These are phyloP conservation scores for Margaritifera margaritifera DNA, from an alignment of 2,888 invertebrate genomes.

Conservation along the genomic window DNA sequence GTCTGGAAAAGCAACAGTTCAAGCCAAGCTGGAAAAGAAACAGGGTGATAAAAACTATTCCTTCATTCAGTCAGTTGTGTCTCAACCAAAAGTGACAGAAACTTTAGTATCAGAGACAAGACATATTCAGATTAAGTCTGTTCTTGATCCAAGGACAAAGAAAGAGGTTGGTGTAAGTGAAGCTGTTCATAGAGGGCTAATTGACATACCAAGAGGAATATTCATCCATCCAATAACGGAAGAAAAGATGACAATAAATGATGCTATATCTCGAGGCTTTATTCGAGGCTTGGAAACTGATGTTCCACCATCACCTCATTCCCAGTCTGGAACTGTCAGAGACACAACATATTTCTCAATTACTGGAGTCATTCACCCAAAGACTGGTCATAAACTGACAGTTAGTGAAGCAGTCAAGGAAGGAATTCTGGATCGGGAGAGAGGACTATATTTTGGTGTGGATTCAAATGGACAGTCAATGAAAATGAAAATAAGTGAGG, in stretches of 20 bases:
- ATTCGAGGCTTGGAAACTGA: constrained; percentile 86
- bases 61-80: constrained; percentile 61
- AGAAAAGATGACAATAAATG: constrained; percentile 83
- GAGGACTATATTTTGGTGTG: constrained; percentile 76
- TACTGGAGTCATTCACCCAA: constrained; percentile 88
- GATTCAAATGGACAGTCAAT: constrained; percentile 77
- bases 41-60: constrained; percentile 51
- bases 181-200: constrained; percentile 87
- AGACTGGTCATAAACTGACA: constrained; percentile 88
- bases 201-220: constrained; percentile 81
- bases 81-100: constrained; percentile 54
- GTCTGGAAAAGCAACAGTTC: constrained; percentile 45
- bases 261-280: constrained; percentile 86
- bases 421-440: constrained; percentile 80
- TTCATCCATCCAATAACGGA: constrained; percentile 83
- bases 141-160: constrained; percentile 72
- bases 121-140: constrained; percentile 61
- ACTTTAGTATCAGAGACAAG: constrained; percentile 63
- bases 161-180: constrained; percentile 76
- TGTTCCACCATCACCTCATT: constrained; percentile 83
- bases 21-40: constrained; percentile 51
- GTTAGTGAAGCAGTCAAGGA: constrained; percentile 79
- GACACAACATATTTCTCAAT: constrained; percentile 85
- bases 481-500: constrained; percentile 86
- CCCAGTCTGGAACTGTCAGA: constrained; percentile 76